Conservation (phyloP, 2,888 invertebrate genomes). For the Rhingia rostrata region DNA sequence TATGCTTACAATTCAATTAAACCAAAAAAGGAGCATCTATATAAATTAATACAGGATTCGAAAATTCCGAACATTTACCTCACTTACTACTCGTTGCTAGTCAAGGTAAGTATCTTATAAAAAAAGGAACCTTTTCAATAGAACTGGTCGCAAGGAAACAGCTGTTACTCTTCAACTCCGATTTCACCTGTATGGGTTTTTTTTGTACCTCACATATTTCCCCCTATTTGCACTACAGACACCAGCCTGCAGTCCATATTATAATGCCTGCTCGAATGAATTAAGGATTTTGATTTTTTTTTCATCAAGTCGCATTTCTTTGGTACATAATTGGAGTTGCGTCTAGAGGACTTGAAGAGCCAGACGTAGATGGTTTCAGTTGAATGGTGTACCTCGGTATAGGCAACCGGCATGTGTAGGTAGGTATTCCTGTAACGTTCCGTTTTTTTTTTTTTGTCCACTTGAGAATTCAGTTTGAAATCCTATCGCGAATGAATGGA, state of each 20-base stretch:
- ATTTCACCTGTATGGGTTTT: constrained; percentile 41
- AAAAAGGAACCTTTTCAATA: constrained; percentile 2
- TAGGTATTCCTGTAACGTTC: constrained; percentile 1
- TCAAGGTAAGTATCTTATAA: constrained; percentile 29
- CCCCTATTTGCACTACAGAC: background rate
- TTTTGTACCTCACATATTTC: constrained; percentile 3
- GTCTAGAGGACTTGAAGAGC: constrained; percentile 43
- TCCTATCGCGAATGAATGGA: constrained; percentile 38
- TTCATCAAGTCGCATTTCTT: background rate
- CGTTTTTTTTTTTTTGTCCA: constrained; percentile 27
- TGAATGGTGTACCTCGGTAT: constrained; percentile 47
- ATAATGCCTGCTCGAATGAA: constrained; percentile 55
- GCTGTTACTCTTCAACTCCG: constrained; percentile 59
- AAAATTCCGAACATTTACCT: background rate
- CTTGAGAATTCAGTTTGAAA: constrained; percentile 53
- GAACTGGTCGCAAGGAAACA: constrained; percentile 62
- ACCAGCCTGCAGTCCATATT: no score
- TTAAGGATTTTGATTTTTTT: constrained; percentile 53
- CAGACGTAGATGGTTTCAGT: constrained; percentile 55
- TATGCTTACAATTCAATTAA: constrained; percentile 14
- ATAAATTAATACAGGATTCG: background rate
- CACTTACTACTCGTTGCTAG: background rate
- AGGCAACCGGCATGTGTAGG: constrained; percentile 41
- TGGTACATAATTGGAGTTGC: constrained; percentile 59
- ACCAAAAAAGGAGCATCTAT: background rate